These are phyloP conservation scores for Athene noctua DNA, from an alignment of 2,113 vertebrate genomes.

Conservation along the genomic window DNA sequence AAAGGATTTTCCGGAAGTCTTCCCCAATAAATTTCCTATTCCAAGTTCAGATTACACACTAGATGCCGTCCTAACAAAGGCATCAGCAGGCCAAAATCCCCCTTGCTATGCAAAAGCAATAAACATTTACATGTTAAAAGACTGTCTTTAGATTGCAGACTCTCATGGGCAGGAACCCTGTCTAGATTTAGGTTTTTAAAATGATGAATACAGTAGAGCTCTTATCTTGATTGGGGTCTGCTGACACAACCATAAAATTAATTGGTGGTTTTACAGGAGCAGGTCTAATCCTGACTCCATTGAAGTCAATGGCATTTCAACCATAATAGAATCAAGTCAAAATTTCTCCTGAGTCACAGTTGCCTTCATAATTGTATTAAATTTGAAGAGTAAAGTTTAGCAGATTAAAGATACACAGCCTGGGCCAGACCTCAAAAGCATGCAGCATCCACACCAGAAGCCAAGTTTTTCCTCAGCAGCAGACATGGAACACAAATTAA, in stretches of 20 bases:
- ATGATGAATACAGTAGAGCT: background rate
- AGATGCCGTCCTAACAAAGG: background rate
- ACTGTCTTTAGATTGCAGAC: background rate
- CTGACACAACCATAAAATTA: constrained; percentile 28
- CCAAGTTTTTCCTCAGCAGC: background rate
- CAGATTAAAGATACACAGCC: background rate
- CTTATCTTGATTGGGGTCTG: constrained; percentile 33
- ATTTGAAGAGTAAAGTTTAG: background rate
- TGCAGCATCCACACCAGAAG: background rate
- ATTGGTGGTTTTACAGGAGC: constrained; percentile 15
- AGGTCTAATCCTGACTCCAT: background rate
- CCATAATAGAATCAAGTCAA: background rate
- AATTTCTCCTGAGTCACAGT: constrained; percentile 19
- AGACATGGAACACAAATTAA: background rate
- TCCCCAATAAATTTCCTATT: background rate
- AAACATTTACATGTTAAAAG: background rate
- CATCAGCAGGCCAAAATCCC: background rate
- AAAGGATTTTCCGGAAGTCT: background rate
- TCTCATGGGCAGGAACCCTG: background rate
- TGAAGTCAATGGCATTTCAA: background rate
- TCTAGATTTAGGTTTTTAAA: constrained; percentile 2
- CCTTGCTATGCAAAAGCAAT: background rate
- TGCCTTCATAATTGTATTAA: background rate
- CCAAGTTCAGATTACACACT: background rate
- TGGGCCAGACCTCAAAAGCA: background rate